These are phyloP conservation scores for Rhorus exstirpatorius DNA, from an alignment of 2,888 invertebrate species.

Conservation along the genomic window DNA sequence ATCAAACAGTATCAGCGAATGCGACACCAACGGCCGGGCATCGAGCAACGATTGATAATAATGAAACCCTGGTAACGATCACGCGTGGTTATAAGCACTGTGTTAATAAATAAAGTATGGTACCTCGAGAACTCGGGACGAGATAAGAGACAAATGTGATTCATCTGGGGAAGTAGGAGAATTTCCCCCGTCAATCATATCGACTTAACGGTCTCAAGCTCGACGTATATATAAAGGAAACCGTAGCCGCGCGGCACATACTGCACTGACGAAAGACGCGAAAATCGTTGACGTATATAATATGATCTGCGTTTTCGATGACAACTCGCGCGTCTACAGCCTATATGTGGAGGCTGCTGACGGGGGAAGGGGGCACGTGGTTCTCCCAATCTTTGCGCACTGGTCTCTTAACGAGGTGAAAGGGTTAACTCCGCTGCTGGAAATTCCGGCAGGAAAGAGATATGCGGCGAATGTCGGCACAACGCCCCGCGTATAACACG, in stretches of 20 bases:
- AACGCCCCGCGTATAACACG: neutral
- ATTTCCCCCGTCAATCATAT: neutral
- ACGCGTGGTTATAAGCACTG: slow-evolving; percentile 9
- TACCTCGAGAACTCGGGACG: neutral
- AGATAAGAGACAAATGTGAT: slow-evolving; percentile 35
- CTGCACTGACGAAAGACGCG: too few species aligned
- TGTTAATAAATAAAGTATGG: neutral
- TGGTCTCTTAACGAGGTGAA: neutral
- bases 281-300: too few species aligned
- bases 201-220: neutral
- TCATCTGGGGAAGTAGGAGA: slow-evolving; percentile 10
- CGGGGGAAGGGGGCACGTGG: too few species aligned
- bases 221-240: neutral
- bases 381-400: neutral
- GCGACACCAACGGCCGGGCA: neutral
- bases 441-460: neutral
- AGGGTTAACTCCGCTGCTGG: neutral
- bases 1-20: neutral
- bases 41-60: slow-evolving; percentile 12
- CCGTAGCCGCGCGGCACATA: too few species aligned
- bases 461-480: neutral
- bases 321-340: too few species aligned
- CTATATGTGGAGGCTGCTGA: too few species aligned
- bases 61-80: neutral
- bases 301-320: too few species aligned